Evolutionary conservation across 64 coral and sea anemone species (phyloP), one percentile per base, ranked within the genome.

Genomic region (Catalaphyllia jardinei): DNA sequence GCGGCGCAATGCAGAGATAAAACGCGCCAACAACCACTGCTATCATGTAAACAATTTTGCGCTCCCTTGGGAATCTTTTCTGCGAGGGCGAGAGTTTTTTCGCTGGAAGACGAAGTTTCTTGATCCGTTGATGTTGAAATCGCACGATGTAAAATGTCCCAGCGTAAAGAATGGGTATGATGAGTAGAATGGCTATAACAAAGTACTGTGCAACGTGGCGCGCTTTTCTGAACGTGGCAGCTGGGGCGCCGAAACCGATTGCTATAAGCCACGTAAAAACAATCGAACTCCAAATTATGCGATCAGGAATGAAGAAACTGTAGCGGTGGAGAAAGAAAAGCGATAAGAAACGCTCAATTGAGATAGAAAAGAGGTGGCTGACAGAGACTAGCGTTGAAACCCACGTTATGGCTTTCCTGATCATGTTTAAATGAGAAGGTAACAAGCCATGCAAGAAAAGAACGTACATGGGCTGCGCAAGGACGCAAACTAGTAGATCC

Each of bases 391-490:
- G 15, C 4, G 78, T 91, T 12, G 95, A 88, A 12, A 86, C 82
- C 95, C 95, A 97, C 15, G 91, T 97, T 28, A 97, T 46, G 2
- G 72, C 77, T 83, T 76, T 87, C 12, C 95, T 77, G 19, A 67
- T 67, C 27, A 88, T 25, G 31, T 93, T 78, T 16, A 94, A 38
- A 22, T 52, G 29, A 38, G 35, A 8, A 0, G 88, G 71, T 29
- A 89, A 62, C 55, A 89, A 22, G 29, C 19, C 75, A 52, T 90
- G 76, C 29, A 97, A 52, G 29, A 87, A 79, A 4, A 55, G n/a
- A 28, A 91, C 62, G 28, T 97, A 97, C 95, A 97, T 88, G 3
- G 95, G 95, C 59, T 97, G 95, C 12, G 92, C 91, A 7, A 93
- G 13, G 10, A 73, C 15, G 35, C 95, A 97, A 22, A 97, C 95